phyloP scores from a whole-genome alignment of 2,888 invertebrate species.

The Girardia tigrina region DNA sequence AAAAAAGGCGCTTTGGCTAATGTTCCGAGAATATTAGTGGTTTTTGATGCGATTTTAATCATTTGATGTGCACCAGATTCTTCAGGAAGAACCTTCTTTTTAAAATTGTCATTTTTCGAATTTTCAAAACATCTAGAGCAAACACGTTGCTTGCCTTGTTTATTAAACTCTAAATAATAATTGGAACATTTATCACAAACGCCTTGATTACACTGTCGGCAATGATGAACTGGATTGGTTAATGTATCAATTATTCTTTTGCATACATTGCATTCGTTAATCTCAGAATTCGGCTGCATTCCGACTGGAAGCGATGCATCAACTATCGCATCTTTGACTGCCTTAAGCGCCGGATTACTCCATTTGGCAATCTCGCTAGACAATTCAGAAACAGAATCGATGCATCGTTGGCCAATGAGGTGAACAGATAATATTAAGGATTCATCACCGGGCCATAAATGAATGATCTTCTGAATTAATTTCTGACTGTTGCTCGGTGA shows the following conservation, averaged over 20 bases:
- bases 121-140: too few species aligned
- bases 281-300: conserved; percentile 7
- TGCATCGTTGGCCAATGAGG: neutral
- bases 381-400: neutral
- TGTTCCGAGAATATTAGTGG: neutral
- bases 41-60: neutral
- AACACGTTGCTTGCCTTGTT: conserved; percentile 58
- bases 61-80: neutral
- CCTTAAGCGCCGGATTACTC: conserved; percentile 6
- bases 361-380: neutral
- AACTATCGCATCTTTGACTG: neutral
- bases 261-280: neutral
- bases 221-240: conserved; percentile 53
- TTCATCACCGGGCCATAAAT: conserved; percentile 38
- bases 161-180: conserved; percentile 59
- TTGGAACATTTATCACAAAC: conserved; percentile 64
- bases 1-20: conserved; percentile 1
- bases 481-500: conserved; percentile 59
- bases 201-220: conserved; percentile 65
- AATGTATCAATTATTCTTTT: neutral
- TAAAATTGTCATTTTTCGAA: too few species aligned
- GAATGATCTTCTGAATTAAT: conserved; percentile 34
- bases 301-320: neutral
- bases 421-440: neutral
- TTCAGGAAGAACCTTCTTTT: neutral